Base-by-base conservation (phyloP, 2,888 invertebrate genomes). In the Cheilosia urbana region DNA sequence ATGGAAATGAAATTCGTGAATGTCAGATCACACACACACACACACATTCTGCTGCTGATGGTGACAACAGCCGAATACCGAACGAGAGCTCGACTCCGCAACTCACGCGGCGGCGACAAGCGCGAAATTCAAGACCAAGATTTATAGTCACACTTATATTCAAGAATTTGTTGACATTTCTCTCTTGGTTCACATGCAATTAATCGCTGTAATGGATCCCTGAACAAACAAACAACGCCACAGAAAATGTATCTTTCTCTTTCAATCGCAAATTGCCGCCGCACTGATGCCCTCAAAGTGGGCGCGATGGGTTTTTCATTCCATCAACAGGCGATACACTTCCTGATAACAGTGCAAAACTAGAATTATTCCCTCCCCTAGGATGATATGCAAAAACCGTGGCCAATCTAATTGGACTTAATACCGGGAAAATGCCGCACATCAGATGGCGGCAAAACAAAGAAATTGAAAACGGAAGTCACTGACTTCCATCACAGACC, bases 181-280 rank as follows among this genome's bases (percentile, higher is more conserved):
- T 80, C 53, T 58, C 53, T 80, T 80, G 75, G 80, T 84, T 84
- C 84, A 47, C 84, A 84, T 79, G 75, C 84, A 84, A 84, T 84
- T 84, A 84, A 84, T 84, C 79, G 84, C 69, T 80, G 80, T 84
- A 84, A 84, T 84, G 80, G 84, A 84, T 71, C 58, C 84, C 63
- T 53, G 73, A 79, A 37, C 37, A 13, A 79, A 37, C 37, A 37
- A 37, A 37, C 37, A 37, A 0, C 11, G 1, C 11, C 2, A 37
- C 11, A 37, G 13, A 37, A 80, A 79, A 55, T 53, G 57, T 79
- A 63, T 84, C 53, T 65, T 60, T 60, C 51, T 63, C 42, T 62
- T 68, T 63, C 80, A 80, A 80, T 84, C 53, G 65, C 69, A 75
- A 63, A 51, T 73, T 73, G 83, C 80, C 80, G 84, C 55, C 65